Evolutionary conservation across 1,140 invertebrate species (phyloP), one percentile per base, ranked within the genome.

Genomic region (Lasaia peninsularis): DNA sequence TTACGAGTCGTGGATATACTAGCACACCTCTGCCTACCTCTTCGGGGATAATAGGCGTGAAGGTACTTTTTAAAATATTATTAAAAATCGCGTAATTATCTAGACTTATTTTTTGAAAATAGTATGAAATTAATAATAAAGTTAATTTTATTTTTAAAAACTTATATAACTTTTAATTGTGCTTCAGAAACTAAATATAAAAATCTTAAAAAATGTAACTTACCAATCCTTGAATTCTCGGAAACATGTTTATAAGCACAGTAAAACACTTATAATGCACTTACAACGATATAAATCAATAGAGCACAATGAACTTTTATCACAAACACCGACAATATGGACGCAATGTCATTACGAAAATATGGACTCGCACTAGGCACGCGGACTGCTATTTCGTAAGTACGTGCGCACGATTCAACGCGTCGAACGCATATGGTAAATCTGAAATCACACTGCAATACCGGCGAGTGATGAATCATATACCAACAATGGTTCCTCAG

Each of bases 221-320:
- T 37, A 86, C 80, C 80, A 86, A 63, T 67, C 78, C 80, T 70
- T 86, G 80, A 60, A 83, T 79, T 74, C 78, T 78, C 16, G 82
- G 82, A 72, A 86, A 86, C 82, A 86, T 86, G 51, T 62, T 81
- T 18, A 57, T 40, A 51, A 63, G 35, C 52, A 76, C 54, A 65
- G 35, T 24, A 74, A 40, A 60, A 63, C 69, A 78, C 71, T 62
- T 60, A 53, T 60, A 69, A 61, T 48, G 62, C 58, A 52, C 50
- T 48, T 52, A 61, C 16, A 31, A 34, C 20, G 35, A 59, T 40
- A 59, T 52, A 16, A 44, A 44, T 44, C 40, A 63, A 63, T 56
- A 44, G 24, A 71, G 53, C 71, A 72, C 69, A 67, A 65, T 50
- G 55, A 69, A 55, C 62, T 69, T 50, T 73, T 70, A 66, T 71